phyloP scores from a whole-genome alignment of 2,797 vertebrate genomes.

The Micromesistius poutassou region DNA sequence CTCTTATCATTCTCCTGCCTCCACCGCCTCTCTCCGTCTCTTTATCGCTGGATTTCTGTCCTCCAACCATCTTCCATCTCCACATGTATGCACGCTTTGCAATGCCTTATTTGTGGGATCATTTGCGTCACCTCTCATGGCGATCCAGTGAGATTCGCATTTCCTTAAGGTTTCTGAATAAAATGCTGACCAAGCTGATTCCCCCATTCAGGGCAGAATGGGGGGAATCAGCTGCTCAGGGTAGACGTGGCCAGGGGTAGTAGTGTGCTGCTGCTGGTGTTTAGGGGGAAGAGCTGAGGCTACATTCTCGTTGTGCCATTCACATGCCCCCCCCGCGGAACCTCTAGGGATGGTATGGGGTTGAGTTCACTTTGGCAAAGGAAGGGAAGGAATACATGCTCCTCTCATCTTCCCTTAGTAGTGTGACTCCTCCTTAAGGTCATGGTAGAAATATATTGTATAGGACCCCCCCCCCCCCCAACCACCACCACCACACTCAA shows the following conservation, averaged over 20 bases:
- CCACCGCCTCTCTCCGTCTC: neutral
- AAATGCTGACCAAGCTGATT: constrained; percentile 76
- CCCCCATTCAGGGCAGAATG: constrained; percentile 76
- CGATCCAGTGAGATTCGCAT: neutral
- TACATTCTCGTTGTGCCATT: constrained; percentile 82
- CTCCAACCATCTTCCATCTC: neutral
- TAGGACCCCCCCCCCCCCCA: constrained; percentile 60
- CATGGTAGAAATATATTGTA: constrained; percentile 71
- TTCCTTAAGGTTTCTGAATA: neutral
- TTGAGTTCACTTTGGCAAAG: constrained; percentile 28
- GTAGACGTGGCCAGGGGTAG: constrained; percentile 77
- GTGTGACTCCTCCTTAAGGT: constrained; percentile 76
- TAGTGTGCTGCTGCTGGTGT: constrained; percentile 34
- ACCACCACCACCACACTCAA: constrained; percentile 67
- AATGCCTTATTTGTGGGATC: neutral
- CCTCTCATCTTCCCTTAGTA: constrained; percentile 80
- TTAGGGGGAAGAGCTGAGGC: constrained; percentile 67
- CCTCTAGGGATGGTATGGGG: constrained; percentile 86
- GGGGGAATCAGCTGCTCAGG: constrained; percentile 81
- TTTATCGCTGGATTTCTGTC: neutral
- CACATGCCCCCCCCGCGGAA: constrained; percentile 80
- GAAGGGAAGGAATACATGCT: constrained; percentile 64
- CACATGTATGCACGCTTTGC: neutral
- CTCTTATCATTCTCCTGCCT: neutral
- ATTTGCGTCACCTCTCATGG: neutral